Percentiles rank a stretch among this genome's conserved stretches.
These are phyloP conservation scores for Cairina moschata DNA, from an alignment of 2,113 vertebrate genomes.

Conservation along the genomic window DNA sequence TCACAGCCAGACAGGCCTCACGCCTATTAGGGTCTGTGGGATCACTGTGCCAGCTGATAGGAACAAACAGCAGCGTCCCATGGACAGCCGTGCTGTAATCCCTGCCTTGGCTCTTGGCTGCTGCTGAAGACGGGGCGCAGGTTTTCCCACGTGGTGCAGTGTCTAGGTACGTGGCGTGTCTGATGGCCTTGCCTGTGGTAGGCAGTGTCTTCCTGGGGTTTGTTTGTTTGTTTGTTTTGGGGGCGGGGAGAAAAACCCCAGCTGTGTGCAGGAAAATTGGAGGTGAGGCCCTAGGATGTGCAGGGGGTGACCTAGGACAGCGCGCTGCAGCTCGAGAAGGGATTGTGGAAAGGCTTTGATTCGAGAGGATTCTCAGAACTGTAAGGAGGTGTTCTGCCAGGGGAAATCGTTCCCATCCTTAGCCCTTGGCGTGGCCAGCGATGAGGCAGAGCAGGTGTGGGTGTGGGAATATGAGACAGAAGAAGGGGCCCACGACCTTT, in stretches of 20 bases:
- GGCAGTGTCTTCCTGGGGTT: fast-evolving
- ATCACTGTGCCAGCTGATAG: neutral
- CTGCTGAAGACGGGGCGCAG: neutral
- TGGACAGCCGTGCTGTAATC: neutral
- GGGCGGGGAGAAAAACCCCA: neutral
- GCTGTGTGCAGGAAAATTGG: neutral
- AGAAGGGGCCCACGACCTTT: constrained; percentile 96
- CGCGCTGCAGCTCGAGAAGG: fast-evolving
- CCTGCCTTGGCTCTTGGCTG: constrained; percentile 14
- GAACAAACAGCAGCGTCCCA: neutral
- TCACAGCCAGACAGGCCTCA: constrained; percentile 30
- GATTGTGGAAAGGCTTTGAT: neutral
- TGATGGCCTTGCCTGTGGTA: neutral
- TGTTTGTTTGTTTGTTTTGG: neutral
- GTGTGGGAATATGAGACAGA: constrained; percentile 98
- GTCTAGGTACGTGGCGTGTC: neutral
- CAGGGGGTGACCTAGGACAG: neutral
- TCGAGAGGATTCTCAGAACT: neutral
- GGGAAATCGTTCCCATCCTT: constrained; percentile 63
- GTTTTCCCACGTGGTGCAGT: neutral
- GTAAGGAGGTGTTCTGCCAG: neutral
- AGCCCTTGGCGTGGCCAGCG: constrained; percentile 77
- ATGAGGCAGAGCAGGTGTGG: constrained; percentile 97
- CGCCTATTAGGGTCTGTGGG: constrained; percentile 21
- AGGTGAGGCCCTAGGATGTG: fast-evolving